These are phyloP conservation scores for Rutpela maculata DNA, from an alignment of 2,888 invertebrate species.

Conservation along the genomic window DNA sequence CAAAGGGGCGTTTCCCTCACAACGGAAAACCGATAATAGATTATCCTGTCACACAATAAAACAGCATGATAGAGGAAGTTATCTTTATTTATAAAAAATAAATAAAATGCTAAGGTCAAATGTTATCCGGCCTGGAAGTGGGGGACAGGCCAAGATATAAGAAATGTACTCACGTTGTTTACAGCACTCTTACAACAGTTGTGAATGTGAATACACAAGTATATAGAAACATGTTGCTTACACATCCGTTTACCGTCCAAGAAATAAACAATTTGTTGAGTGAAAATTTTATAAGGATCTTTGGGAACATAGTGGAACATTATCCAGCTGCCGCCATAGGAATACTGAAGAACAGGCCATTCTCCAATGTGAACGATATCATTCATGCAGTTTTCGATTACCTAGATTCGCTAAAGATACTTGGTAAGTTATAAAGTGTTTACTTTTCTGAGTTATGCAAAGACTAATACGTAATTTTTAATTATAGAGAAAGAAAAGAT, in stretches of 20 bases:
- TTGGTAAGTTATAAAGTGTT: conserved; percentile 72
- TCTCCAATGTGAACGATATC: conserved; percentile 74
- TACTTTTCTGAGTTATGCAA: neutral
- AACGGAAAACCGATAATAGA: neutral
- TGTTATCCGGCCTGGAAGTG: conserved; percentile 17
- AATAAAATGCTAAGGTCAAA: conserved; percentile 33
- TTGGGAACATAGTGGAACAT: conserved; percentile 80
- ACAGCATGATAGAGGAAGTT: conserved; percentile 28
- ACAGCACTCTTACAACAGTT: conserved; percentile 9
- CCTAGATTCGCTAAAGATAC: conserved; percentile 75
- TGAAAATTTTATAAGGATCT: conserved; percentile 77
- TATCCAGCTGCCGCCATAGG: conserved; percentile 76
- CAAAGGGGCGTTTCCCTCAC: neutral
- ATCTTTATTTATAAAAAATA: conserved; percentile 23
- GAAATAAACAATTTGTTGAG: conserved; percentile 77
- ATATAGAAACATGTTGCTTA: conserved; percentile 50
- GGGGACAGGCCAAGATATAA: conserved; percentile 52
- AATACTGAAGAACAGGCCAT: conserved; percentile 76
- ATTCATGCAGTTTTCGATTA: conserved; percentile 76
- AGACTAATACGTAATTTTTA: conserved; percentile 36
- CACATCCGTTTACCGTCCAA: conserved; percentile 69
- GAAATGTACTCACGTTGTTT: conserved; percentile 45
- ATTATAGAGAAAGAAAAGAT: conserved; percentile 77
- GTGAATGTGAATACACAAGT: conserved; percentile 1
- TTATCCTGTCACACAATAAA: neutral